These are phyloP conservation scores for Drosophila infuscata DNA, from an alignment of 2,888 invertebrate genomes.

Conservation along the genomic window DNA sequence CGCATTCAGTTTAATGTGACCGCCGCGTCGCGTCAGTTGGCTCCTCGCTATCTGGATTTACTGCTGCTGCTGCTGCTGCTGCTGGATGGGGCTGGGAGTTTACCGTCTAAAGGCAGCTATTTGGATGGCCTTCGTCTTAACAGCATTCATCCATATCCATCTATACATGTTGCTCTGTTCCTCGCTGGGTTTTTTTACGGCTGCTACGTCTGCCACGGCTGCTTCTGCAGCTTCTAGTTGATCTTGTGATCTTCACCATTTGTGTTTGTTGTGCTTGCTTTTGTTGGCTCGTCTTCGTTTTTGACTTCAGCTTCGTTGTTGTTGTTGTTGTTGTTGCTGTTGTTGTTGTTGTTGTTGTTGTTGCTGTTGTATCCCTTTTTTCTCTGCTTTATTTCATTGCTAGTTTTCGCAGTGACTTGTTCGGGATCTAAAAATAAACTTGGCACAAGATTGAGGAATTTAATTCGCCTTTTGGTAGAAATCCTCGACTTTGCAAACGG, in stretches of 20 bases:
- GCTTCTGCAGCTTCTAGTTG: constrained; percentile 59
- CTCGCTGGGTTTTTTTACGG: constrained; percentile 37
- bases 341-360: not conserved
- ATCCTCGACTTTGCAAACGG: constrained; percentile 81
- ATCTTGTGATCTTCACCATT: constrained; percentile 65
- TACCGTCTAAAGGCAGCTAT: constrained; percentile 54
- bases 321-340: constrained; percentile 18
- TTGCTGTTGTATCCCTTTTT: constrained; percentile 43
- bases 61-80: constrained; percentile 28
- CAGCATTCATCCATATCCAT: constrained; percentile 77
- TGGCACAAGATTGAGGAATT: constrained; percentile 81
- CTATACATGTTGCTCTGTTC: constrained; percentile 49
- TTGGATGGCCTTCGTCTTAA: constrained; percentile 80
- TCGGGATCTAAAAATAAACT: constrained; percentile 79
- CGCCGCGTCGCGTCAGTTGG: constrained; percentile 50
- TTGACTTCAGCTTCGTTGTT: constrained; percentile 29
- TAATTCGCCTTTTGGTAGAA: constrained; percentile 83
- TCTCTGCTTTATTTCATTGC: constrained; percentile 69
- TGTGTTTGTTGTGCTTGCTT: constrained; percentile 59
- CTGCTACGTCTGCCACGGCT: constrained; percentile 18
- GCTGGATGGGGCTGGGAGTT: constrained; percentile 33
- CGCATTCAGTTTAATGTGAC: constrained; percentile 77
- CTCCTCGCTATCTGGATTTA: constrained; percentile 74
- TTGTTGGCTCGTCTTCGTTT: constrained; percentile 53
- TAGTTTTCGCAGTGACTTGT: constrained; percentile 65